Evolutionary conservation across 2,888 invertebrate genomes (phyloP), one percentile per base, ranked within the genome.

Genomic region (Drosophila buzzatii): DNA sequence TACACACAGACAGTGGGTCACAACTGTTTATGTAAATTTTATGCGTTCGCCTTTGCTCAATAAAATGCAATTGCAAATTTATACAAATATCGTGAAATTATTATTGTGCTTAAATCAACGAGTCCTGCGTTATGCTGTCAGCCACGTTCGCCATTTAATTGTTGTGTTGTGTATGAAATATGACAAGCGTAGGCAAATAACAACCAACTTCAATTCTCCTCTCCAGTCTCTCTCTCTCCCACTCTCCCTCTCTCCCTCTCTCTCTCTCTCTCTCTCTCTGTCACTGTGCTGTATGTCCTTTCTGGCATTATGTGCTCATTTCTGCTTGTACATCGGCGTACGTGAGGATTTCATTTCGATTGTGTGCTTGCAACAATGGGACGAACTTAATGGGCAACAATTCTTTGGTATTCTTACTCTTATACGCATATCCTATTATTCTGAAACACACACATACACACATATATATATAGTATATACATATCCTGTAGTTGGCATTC

Each of bases 1-100:
- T 39, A 20, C 37, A 35, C 37, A 37, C 53, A 23, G 23, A 35
- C 35, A 33, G 39, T 45, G 16, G 44, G 16, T 47, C 55, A 51
- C 66, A 57, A 18, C 58, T 59, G 71, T 52, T 72, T 86, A 84
- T 84, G 84, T 60, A 79, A 84, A 84, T 86, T 81, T 73, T 61
- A 81, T 71, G 82, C 55, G 71, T 57, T 57, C 67, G 65, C 71
- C 39, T 58, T 60, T 60, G 74, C 71, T 78, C 85, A 87, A 85
- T 85, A 85, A 85, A 85, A 85, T 85, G 85, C 87, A 82, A 85
- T 85, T 78, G 85, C 87, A 82, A 85, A 85, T 87, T 85, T 85
- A 85, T 85, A 76, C 85, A 87, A 85, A 85, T 85, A 76, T 80
- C 71, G 73, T 73, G 72, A 66, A 71, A 84, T 82, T 86, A 80